Base-by-base conservation (phyloP, 2,888 invertebrate species). In the Cantharis nigra region DNA sequence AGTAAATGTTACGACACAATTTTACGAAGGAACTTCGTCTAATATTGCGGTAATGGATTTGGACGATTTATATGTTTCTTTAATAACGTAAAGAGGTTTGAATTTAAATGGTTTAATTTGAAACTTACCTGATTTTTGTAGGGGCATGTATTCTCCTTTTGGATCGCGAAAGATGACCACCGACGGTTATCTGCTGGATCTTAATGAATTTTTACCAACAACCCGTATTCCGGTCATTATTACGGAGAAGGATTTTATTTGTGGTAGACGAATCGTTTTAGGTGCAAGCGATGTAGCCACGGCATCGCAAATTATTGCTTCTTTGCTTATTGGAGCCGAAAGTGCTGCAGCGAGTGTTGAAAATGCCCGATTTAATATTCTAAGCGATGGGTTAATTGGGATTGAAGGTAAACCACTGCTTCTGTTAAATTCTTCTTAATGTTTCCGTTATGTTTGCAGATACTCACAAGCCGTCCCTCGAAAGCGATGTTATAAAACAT, bases 1-100 rank as follows among this genome's bases (percentile, higher is more conserved):
- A 72, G 82, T 83, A 16, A 85, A 87, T 70, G 78, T 87, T n/a
- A 84, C 81, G 13, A 71, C 72, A 14, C 82, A 83, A 73, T 88
- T 85, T 79, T 87, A 87, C 71, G 85, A 86, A 79, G 90, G 89
- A 79, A 89, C 88, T 74, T 90, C 91, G 74, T 90, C 92, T 7
- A 92, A 92, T 78, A 89, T 94, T 49, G 92, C 92, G 64, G 92
- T 91, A 70, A 91, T 93, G 79, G 94, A 94, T 87, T 89, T 90
- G 75, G 87, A 90, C 82, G 94, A 94, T 84, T 90, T 91, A 65
- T 94, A 94, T 88, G 91, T 93, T 65, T 92, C 94, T 10, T 88
- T 93, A 74, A 91, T 93, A 80, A 92, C 92, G 94, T 94, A 86
- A 90, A 91, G 72, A 0, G n/a, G 49, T 49, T 69, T 13, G 28